Conservation (phyloP, 2,113 vertebrate species). For the Dolichallabes microphthalmus region DNA sequence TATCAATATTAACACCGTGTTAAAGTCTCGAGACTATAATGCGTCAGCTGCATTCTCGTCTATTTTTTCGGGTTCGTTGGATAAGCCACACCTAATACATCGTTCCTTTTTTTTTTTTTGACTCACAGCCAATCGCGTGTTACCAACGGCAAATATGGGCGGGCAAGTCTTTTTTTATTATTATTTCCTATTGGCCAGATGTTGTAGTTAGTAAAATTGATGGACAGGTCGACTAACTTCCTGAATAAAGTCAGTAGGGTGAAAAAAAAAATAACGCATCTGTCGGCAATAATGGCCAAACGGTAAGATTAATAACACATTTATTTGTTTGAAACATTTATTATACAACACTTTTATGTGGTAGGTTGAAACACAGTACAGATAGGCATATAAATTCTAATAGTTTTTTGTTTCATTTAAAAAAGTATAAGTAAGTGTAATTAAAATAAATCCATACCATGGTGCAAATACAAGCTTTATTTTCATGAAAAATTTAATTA, state of each 20-base stretch:
- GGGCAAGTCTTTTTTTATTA: neutral
- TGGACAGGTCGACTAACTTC: neutral
- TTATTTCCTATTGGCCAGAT: neutral
- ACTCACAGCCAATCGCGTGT: neutral
- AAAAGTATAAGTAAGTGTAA: neutral
- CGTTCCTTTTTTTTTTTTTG: too few relatives aligned
- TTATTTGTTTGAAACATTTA: too few relatives aligned
- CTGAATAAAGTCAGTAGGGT: neutral
- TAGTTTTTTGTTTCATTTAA: neutral
- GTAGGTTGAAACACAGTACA: neutral
- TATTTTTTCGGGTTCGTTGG: neutral
- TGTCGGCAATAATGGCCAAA: neutral
- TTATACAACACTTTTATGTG: neutral
- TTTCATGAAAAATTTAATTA: neutral
- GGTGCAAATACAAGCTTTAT: neutral
- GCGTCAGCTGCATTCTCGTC: neutral
- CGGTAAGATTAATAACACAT: neutral
- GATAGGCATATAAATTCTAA: neutral
- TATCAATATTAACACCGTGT: neutral
- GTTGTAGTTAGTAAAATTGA: neutral
- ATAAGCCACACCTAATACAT: neutral
- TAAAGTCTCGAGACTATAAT: neutral
- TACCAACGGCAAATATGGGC: neutral
- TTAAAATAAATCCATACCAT: neutral
- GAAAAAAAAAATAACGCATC: neutral